phyloP scores from a whole-genome alignment of 2,888 invertebrate species.

The Schrankia costaestrigalis region DNA sequence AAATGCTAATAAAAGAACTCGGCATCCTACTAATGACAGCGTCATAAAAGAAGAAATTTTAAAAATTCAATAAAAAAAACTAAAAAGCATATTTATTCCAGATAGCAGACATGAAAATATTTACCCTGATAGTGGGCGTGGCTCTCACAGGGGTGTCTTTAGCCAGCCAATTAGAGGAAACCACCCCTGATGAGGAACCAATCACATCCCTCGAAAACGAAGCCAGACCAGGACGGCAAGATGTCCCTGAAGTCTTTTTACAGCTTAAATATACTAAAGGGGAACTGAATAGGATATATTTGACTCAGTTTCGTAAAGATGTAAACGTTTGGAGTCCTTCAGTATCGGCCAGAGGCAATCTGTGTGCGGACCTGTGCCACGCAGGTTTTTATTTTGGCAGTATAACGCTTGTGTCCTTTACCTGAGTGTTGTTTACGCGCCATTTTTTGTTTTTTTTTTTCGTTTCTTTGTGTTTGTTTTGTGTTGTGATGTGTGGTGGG shows the following conservation, averaged over 20 bases:
- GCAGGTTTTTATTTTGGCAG: constrained; percentile 68
- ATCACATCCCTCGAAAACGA: constrained; percentile 32
- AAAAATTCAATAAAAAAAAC: constrained; percentile 10
- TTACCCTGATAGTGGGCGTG: constrained; percentile 60
- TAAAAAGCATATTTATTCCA: constrained; percentile 29
- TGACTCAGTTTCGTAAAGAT: constrained; percentile 70
- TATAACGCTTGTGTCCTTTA: constrained; percentile 26
- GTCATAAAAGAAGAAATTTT: constrained; percentile 11
- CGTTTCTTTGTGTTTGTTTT: background rate
- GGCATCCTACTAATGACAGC: too few species aligned
- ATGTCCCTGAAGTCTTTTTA: constrained; percentile 66
- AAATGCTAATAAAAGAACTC: too few species aligned
- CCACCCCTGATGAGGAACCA: constrained; percentile 39
- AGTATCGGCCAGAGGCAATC: constrained; percentile 54
- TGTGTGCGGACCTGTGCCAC: constrained; percentile 74
- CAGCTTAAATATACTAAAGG: constrained; percentile 71
- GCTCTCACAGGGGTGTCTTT: constrained; percentile 38
- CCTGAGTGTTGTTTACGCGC: constrained; percentile 24
- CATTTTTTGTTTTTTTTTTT: constrained; percentile 20
- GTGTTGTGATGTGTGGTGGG: too few species aligned
- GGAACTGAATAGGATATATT: constrained; percentile 72
- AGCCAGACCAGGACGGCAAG: constrained; percentile 47
- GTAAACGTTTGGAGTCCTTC: constrained; percentile 44
- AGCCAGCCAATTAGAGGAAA: constrained; percentile 48
- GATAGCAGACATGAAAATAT: constrained; percentile 47